Evolutionary conservation across 2,888 invertebrate genomes (phyloP).

Genomic region (Mayetiola destructor): DNA sequence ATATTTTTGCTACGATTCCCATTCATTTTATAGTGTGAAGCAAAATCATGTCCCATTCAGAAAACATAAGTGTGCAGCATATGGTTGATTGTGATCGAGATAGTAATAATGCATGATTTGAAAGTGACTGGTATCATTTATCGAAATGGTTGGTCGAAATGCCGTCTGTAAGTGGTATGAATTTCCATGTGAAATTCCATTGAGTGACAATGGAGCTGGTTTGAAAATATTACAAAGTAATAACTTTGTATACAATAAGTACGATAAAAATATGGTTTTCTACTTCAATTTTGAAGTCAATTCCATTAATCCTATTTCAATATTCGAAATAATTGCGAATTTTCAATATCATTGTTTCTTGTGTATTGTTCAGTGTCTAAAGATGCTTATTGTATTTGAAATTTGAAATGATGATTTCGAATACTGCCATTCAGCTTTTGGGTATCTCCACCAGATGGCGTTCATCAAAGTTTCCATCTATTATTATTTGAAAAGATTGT

Average conservation of each 20-base stretch:
- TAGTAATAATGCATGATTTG: constrained; percentile 59
- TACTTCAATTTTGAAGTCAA: neutral
- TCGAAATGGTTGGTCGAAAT: constrained; percentile 57
- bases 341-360: too few relatives aligned
- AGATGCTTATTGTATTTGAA: too few relatives aligned
- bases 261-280: constrained; percentile 14
- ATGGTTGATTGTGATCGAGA: constrained; percentile 66
- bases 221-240: constrained; percentile 15
- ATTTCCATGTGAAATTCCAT: constrained; percentile 3
- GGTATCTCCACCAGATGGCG: too few relatives aligned
- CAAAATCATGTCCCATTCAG: neutral
- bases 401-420: too few relatives aligned
- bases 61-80: constrained; percentile 47
- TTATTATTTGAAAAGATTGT: too few relatives aligned
- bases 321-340: too few relatives aligned
- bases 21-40: neutral
- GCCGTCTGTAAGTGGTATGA: constrained; percentile 23
- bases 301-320: neutral
- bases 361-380: too few relatives aligned
- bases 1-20: constrained; percentile 6
- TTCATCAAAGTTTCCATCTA: too few relatives aligned
- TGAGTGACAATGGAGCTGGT: neutral
- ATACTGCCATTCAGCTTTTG: too few relatives aligned
- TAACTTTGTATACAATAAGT: constrained; percentile 19
- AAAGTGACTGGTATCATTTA: constrained; percentile 67